A percentile compares a stretch with the other conserved stretches of the same genome.
Conservation (phyloP, 2,888 invertebrate species). For the Adelphocoris suturalis region DNA sequence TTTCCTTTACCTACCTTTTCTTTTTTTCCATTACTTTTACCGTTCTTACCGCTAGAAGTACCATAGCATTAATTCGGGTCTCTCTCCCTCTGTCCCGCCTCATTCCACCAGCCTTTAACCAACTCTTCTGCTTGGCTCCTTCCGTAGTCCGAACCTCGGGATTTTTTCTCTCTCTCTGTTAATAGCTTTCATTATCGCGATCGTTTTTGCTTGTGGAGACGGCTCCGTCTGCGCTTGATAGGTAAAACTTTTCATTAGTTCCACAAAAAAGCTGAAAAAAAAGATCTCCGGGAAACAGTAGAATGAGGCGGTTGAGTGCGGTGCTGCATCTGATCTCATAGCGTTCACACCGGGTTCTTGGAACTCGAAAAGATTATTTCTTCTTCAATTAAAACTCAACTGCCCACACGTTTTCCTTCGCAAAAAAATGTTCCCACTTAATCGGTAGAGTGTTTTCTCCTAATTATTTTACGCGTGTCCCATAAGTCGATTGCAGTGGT, state of each 20-base stretch:
- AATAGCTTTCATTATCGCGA: constrained; percentile 63
- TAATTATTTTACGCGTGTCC: too few relatives aligned
- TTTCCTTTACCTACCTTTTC: constrained; percentile 2
- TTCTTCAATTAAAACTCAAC: not conserved
- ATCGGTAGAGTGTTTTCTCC: too few relatives aligned
- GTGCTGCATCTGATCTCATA: constrained; percentile 25
- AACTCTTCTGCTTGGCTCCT: constrained; percentile 23
- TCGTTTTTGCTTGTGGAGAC: constrained; percentile 43
- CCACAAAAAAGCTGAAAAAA: not conserved
- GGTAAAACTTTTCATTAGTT: constrained; percentile 59
- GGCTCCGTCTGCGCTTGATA: constrained; percentile 33
- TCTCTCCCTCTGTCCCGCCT: not conserved
- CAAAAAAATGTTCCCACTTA: too few relatives aligned
- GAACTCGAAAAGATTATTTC: not conserved
- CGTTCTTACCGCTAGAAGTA: constrained; percentile 37
- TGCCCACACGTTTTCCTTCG: too few relatives aligned
- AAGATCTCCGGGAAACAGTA: not conserved
- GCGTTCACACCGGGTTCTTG: not conserved
- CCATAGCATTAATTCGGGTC: constrained; percentile 38
- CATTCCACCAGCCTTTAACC: constrained; percentile 17
- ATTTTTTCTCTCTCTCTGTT: constrained; percentile 23
- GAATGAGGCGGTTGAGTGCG: constrained; percentile 6
- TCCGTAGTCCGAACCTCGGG: constrained; percentile 1
- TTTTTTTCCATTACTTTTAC: constrained; percentile 34
- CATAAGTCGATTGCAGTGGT: too few relatives aligned